Percentiles rank a stretch among this genome's conserved stretches.
Conservation (phyloP, 2,888 invertebrate species). For the Epistrophella euchroma region DNA sequence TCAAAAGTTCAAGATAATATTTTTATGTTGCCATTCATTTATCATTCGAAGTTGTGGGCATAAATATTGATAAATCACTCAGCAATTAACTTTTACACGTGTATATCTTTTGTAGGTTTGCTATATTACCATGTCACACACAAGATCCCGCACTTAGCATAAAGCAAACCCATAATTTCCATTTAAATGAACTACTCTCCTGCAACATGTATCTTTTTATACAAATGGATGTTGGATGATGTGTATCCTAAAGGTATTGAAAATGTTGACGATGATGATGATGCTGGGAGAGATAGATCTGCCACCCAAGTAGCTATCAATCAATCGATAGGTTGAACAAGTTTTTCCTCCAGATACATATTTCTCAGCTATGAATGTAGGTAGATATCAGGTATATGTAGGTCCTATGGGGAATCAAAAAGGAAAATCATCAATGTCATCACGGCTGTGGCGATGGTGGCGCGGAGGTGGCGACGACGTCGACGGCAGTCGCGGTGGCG, state of each 20-base stretch:
- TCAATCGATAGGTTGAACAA: constrained; percentile 72
- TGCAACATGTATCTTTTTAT: constrained; percentile 46
- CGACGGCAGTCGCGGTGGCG: not conserved
- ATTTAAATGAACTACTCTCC: constrained; percentile 57
- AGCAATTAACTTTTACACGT: constrained; percentile 68
- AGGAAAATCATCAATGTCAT: constrained; percentile 68
- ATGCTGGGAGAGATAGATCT: constrained; percentile 60
- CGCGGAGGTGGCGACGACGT: not conserved
- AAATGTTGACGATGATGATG: constrained; percentile 54
- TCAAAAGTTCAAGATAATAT: constrained; percentile 70
- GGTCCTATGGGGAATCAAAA: not conserved
- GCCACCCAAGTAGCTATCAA: constrained; percentile 77
- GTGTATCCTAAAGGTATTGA: constrained; percentile 57
- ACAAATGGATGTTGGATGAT: not conserved
- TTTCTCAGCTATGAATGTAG: not conserved
- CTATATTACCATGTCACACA: constrained; percentile 49
- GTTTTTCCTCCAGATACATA: constrained; percentile 31
- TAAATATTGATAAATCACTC: constrained; percentile 69
- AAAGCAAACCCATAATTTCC: too few species aligned
- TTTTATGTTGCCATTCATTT: constrained; percentile 51
- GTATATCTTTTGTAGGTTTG: constrained; percentile 42
- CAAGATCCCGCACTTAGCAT: too few species aligned
- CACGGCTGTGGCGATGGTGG: constrained; percentile 24
- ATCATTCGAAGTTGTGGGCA: constrained; percentile 25
- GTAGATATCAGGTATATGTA: not conserved